Conservation (phyloP, 2,888 invertebrate genomes). For the Parapristionchus giblindavisi region DNA sequence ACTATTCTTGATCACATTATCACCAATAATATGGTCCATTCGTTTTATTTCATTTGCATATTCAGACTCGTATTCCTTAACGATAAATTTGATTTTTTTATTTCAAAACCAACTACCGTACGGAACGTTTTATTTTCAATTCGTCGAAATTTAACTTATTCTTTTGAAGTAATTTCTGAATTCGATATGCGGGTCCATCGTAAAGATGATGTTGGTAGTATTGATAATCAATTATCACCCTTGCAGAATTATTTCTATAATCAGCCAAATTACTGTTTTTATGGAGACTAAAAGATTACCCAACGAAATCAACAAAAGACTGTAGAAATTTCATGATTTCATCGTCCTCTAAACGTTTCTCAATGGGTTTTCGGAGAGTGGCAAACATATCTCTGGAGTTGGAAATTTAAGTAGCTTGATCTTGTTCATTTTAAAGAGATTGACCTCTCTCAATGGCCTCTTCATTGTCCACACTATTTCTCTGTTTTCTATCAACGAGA, state of each 20-base stretch:
- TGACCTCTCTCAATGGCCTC: too few relatives aligned
- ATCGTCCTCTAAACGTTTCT: not conserved
- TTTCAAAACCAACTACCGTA: too few relatives aligned
- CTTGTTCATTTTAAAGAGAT: not conserved
- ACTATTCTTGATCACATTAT: constrained; percentile 14
- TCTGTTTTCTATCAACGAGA: too few relatives aligned
- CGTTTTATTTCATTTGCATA: not conserved
- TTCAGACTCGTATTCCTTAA: not conserved
- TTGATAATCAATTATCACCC: constrained; percentile 21
- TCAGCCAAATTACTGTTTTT: too few relatives aligned
- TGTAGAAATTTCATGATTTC: not conserved
- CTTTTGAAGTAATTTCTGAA: constrained; percentile 26
- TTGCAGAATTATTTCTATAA: constrained; percentile 15
- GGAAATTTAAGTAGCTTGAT: not conserved
- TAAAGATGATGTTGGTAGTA: not conserved
- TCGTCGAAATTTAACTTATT: constrained; percentile 7
- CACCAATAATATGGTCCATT: not conserved
- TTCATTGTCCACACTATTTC: too few relatives aligned
- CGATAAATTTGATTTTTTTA: too few relatives aligned
- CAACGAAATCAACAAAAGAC: not conserved
- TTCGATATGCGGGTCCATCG: constrained; percentile 14
- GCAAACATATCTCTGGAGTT: not conserved
- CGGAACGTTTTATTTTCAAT: too few relatives aligned
- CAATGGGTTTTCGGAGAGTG: not conserved
- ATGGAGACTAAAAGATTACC: not conserved